A percentile compares a stretch with the other conserved stretches of the same genome.
Evolutionary conservation across 2,888 invertebrate genomes (phyloP).

Genomic region (Acronicta aceris): DNA sequence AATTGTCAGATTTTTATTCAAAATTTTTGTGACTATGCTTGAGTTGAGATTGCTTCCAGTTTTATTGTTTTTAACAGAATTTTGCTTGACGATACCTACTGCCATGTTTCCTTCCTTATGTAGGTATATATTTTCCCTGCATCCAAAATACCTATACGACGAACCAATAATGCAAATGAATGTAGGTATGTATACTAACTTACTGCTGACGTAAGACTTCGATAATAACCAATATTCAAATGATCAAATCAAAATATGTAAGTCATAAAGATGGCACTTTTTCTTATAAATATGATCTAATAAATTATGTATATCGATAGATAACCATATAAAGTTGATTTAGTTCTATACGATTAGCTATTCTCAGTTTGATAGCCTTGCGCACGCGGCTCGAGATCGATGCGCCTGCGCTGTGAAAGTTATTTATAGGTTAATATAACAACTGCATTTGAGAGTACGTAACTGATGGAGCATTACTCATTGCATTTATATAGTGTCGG

Average conservation of each 20-base stretch:
- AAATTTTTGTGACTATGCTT: no score
- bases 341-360: conserved; percentile 36
- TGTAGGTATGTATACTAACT: conserved; percentile 5
- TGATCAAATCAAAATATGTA: conserved; percentile 32
- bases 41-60: no score
- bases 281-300: conserved; percentile 29
- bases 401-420: conserved; percentile 49
- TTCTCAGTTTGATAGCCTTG: conserved; percentile 23
- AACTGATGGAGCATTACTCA: conserved; percentile 34
- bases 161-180: conserved; percentile 6
- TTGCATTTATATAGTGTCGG: conserved; percentile 22
- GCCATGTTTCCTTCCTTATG: neutral
- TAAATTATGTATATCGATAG: conserved; percentile 27
- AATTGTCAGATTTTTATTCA: no score
- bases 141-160: conserved; percentile 1
- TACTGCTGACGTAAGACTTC: conserved; percentile 7
- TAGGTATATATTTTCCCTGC: conserved; percentile 1
- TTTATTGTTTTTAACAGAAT: no score
- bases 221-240: conserved; percentile 20
- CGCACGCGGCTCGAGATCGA: conserved; percentile 57
- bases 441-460: conserved; percentile 24
- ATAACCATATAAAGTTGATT: conserved; percentile 27
- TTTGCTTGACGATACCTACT: no score
- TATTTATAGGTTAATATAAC: conserved; percentile 55
- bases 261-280: conserved; percentile 8